phyloP scores from a whole-genome alignment of 2,113 vertebrate genomes.

The Hypomesus transpacificus region DNA sequence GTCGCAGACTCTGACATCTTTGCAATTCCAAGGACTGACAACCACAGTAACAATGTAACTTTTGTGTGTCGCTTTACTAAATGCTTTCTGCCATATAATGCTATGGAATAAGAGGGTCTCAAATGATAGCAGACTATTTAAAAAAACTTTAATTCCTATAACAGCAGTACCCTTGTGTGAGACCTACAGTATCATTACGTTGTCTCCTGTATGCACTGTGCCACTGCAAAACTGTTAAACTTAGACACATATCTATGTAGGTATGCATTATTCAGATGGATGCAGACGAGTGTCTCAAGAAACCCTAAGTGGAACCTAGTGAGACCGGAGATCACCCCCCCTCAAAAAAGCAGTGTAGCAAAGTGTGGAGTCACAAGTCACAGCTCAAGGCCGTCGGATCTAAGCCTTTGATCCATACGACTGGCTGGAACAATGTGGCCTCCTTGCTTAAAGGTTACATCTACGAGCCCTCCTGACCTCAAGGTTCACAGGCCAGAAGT shows the following conservation, averaged over 20 bases:
- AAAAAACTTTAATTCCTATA: conserved; percentile 54
- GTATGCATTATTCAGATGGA: conserved; percentile 31
- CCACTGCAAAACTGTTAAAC: too few species aligned
- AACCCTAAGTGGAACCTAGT: neutral
- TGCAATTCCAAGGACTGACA: conserved; percentile 63
- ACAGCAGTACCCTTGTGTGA: neutral
- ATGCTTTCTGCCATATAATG: conserved; percentile 64
- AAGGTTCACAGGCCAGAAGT: conserved; percentile 53
- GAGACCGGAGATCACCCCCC: conserved; percentile 10
- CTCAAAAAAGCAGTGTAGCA: conserved; percentile 22
- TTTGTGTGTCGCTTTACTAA: conserved; percentile 69
- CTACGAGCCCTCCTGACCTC: conserved; percentile 52
- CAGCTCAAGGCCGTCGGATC: conserved; percentile 49
- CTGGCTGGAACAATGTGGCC: conserved; percentile 48
- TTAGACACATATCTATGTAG: too few species aligned
- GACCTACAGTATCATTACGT: conserved; percentile 4
- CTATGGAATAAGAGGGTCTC: conserved; percentile 55
- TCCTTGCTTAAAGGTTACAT: conserved; percentile 45
- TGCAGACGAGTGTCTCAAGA: conserved; percentile 36
- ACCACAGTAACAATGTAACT: conserved; percentile 64
- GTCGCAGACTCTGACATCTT: conserved; percentile 48
- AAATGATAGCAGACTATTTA: conserved; percentile 45
- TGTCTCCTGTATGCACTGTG: neutral
- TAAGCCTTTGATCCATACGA: conserved; percentile 54
- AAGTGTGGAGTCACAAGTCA: conserved; percentile 37